Base-by-base conservation (phyloP, 2,888 invertebrate genomes). In the Epinotia nisella region DNA sequence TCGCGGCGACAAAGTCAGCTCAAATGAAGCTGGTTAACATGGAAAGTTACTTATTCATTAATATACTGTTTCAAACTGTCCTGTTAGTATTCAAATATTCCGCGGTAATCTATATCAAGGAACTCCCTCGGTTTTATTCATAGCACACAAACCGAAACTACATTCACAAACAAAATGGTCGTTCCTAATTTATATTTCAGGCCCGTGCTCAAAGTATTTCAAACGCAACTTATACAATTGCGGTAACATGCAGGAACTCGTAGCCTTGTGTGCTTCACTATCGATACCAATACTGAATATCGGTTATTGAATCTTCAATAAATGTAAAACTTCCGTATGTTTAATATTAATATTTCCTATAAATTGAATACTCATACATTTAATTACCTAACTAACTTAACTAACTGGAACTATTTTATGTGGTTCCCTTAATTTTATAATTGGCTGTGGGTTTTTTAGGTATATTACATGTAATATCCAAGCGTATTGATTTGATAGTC, bases 1-100 rank as follows among this genome's bases (percentile, higher is more conserved):
- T 3, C 19, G 15, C 9, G 1, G 9, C 24, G n/a, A 21, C 45
- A 24, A 24, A 61, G 24, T 45, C 21, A 19, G 7, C 15, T 62
- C 49, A n/a, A 61, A 45, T 58, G 35, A 62, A 45, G 19, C 61
- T 21, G 3, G 24, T 15, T 24, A 51, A 64, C 64, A 29, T 9
- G 35, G 19, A 53, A 61, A 51, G 21, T 19, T 39, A 55, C 39
- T 65, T n/a, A 65, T 35, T 35, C 35, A 64, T 24, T 61, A 51
- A 65, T 21, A 65, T 3, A 65, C 21, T 19, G 21, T 53, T 49
- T 65, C 15, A 24, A 65, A 55, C 53, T 41, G 39, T 65, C 39
- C 19, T 13, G 51, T 35, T 39, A 39, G 39, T 41, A 55, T 65
- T 39, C 55, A 39, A 65, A 55, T 64, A 64, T 19, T 55, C 11